Evolutionary conservation across 2,888 invertebrate genomes (phyloP), one percentile per base, ranked within the genome.

Genomic region (Thumatha senex): DNA sequence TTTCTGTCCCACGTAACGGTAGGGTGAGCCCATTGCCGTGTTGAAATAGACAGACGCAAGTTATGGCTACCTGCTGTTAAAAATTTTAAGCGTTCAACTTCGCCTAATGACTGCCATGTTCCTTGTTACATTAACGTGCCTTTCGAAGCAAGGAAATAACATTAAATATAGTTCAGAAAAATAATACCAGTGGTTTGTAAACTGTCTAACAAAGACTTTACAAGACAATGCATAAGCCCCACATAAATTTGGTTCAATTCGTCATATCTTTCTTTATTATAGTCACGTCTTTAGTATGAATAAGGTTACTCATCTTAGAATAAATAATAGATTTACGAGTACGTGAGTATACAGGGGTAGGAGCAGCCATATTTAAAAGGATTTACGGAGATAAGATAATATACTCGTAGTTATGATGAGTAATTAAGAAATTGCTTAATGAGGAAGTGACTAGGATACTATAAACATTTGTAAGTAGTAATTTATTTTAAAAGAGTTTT

Each of bases 301-400:
- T 35, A 43, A 18, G 10, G 18, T 43, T 43, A 43, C 18, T 43
- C 43, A 35, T 43, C 12, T 35, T 7, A 24, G 12, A 24, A 34
- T 10, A 43, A 43, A 43, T 35, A 43, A 43, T 18, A 43, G 35
- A 43, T 35, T 35, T 12, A 13, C 10, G 34, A 12, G 7, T 43
- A 43, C 43, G 43, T 43, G 43, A 43, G 43, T 34, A 43, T 11
- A 43, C 43, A 43, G 35, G 4, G 34, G 43, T 43, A 43, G 34
- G 10, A 43, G 34, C 13, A 7, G 34, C 14, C 18, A 13, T 43
- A 8, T 31, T 31, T 10, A 31, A 24, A 24, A 43, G 15, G 13
- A 10, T 43, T 24, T 35, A n/a, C 13, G 12, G 7, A 13, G 43
- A 43, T 35, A 7, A 43, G 34, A 43, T 43, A 29, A 7, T 15